phyloP scores from a whole-genome alignment of 1,140 invertebrate species.

The Drosophila ogumai region DNA sequence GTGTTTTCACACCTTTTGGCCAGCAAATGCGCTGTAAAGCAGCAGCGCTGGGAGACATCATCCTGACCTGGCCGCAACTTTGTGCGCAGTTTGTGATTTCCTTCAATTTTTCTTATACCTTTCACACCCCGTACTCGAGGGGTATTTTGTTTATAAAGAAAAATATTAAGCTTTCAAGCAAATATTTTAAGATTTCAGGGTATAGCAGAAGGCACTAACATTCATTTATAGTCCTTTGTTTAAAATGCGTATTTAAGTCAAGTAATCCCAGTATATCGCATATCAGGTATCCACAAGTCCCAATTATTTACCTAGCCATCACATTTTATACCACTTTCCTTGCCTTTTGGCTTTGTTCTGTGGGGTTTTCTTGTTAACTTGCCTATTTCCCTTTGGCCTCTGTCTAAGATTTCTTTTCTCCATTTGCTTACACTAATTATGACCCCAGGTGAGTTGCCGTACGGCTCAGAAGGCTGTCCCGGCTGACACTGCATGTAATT shows the following conservation, averaged over 20 bases:
- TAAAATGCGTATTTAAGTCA: too few relatives aligned
- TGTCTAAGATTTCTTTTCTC: conserved; percentile 73
- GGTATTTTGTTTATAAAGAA: background rate
- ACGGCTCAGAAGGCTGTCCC: conserved; percentile 6
- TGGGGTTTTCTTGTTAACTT: conserved; percentile 35
- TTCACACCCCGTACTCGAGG: background rate
- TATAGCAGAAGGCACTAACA: too few relatives aligned
- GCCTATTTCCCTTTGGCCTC: conserved; percentile 19
- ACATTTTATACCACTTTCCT: conserved; percentile 4
- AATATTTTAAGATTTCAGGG: too few relatives aligned
- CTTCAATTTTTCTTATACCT: conserved; percentile 18
- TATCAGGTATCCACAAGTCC: conserved; percentile 12
- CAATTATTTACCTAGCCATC: conserved; percentile 9
- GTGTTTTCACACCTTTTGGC: conserved; percentile 81
- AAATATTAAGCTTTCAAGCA: too few relatives aligned
- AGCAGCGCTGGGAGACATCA: conserved; percentile 42
- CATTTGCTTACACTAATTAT: conserved; percentile 82
- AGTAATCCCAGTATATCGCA: too few relatives aligned
- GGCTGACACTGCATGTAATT: conserved; percentile 74
- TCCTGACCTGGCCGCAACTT: conserved; percentile 62
- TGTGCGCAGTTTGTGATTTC: conserved; percentile 50
- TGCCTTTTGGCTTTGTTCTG: background rate
- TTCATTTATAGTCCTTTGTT: too few relatives aligned
- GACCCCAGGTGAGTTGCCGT: conserved; percentile 68
- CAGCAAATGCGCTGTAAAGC: conserved; percentile 70